Evolutionary conservation across 2,797 vertebrate genomes (phyloP).

Genomic region (Lacerta agilis): DNA sequence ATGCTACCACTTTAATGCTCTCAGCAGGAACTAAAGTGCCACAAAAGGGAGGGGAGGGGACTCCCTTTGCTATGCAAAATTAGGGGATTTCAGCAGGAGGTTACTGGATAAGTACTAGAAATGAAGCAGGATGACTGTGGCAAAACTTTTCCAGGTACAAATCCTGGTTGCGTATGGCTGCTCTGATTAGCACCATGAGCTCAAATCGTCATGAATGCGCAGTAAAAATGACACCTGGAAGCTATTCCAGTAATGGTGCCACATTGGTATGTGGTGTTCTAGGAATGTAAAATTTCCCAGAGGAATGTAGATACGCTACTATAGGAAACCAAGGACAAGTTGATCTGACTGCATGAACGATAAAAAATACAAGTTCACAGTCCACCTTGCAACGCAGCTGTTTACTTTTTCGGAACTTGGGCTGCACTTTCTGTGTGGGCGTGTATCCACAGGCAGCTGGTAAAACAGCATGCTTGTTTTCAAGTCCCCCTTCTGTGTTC

Average conservation of each 20-base stretch:
- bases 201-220: no score
- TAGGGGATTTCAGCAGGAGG: no score
- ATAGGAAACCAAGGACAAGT: not conserved
- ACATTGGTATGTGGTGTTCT: not conserved
- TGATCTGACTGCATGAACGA: not conserved
- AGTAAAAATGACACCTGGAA: not conserved
- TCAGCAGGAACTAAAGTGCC: no score
- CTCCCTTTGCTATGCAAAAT: no score
- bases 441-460: not conserved
- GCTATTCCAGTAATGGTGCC: not conserved
- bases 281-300: not conserved
- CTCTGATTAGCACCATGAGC: no score
- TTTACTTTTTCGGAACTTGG: constrained; percentile 9
- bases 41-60: no score
- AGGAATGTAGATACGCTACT: not conserved
- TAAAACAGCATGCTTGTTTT: constrained; percentile 20
- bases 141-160: no score
- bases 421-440: not conserved
- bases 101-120: no score
- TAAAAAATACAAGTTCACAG: not conserved
- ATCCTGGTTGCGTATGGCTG: no score
- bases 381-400: not conserved
- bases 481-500: not conserved
- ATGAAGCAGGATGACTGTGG: no score
- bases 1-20: no score